Evolutionary conservation across 2,888 invertebrate species (phyloP).

Genomic region (Eubasilissa splendida): DNA sequence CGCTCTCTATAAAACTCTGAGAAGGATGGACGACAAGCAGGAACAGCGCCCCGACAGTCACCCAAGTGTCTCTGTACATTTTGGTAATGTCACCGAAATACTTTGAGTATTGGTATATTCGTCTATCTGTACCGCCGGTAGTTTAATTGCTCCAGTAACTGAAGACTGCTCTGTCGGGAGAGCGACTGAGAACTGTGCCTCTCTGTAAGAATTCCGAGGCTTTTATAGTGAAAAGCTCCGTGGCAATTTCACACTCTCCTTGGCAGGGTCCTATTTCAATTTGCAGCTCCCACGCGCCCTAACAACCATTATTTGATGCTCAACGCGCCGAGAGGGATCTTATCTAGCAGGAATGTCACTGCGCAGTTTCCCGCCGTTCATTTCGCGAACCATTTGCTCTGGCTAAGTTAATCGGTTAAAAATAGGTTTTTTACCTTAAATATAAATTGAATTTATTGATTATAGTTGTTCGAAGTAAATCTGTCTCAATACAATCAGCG

Average conservation of each 20-base stretch:
- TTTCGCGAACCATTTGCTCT: constrained; percentile 8
- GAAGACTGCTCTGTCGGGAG: constrained; percentile 4
- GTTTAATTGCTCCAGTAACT: neutral
- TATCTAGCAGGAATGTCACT: neutral
- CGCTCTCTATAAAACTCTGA: constrained; percentile 54
- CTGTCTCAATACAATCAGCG: constrained; percentile 53
- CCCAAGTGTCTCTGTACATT: constrained; percentile 48
- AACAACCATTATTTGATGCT: constrained; percentile 33
- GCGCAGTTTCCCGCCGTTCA: constrained; percentile 34
- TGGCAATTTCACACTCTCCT: constrained; percentile 53
- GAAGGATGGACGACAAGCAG: constrained; percentile 55
- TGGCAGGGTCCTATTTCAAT: constrained; percentile 51
- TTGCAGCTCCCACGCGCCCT: constrained; percentile 51
- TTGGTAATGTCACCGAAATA: constrained; percentile 19
- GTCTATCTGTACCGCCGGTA: neutral
- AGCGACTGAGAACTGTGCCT: constrained; percentile 45
- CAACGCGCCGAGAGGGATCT: neutral
- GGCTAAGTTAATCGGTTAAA: constrained; percentile 24
- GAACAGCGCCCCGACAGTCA: constrained; percentile 50
- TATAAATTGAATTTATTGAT: constrained; percentile 49
- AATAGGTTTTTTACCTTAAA: constrained; percentile 40
- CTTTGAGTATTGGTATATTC: neutral
- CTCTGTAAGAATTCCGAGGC: constrained; percentile 9
- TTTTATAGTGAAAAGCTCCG: constrained; percentile 50
- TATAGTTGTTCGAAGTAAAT: constrained; percentile 46